Base-by-base conservation (phyloP, 2,888 invertebrate genomes). In the Drosophila diplacantha region DNA sequence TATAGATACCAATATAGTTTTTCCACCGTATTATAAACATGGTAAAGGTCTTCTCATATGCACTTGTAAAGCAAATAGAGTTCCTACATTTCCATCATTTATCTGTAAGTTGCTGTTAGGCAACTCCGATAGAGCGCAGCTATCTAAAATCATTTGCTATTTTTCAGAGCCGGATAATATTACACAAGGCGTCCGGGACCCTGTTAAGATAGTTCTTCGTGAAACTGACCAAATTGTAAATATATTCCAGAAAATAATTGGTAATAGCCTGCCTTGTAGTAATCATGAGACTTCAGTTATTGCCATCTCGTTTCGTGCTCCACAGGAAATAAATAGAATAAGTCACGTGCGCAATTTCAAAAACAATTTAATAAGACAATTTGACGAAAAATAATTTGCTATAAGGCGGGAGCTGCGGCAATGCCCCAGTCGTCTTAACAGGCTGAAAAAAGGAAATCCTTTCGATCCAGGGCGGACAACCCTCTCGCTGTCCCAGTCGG, bases 281-380 rank as follows among this genome's bases (percentile, higher is more conserved):
- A 24, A 26, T 41, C 24, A 41, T 26, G 5, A n/a, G 14, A n/a
- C 24, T 5, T 41, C 24, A 41, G 11, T 11, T 41, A 26, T 26
- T 11, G 24, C 11, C 39, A n/a, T 24, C n/a, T n/a, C 24, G 16
- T 16, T 26, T 24, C 11, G 41, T 26, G n/a, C 11, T 16, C 6
- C n/a, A 26, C 24, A 14, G n/a, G 12, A 43, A 68, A 61, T 72
- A 55, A 60, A 57, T 60, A 69, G 56, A 24, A 34, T 61, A 29
- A 66, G 63, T 72, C 83, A 82, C 82, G 85, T 81, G 69, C 72
- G 51, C 43, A 47, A 54, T 75, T 57, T 61, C 31, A 43, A 69
- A 68, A 66, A 55, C 61, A 69, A 69, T 69, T 83, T 69, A 60
- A 69, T 56, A 64, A 64, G 53, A 73, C 62, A 69, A 69, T 80